Base-by-base conservation (phyloP, 2,888 invertebrate genomes). In the Steinernema hermaphroditum region DNA sequence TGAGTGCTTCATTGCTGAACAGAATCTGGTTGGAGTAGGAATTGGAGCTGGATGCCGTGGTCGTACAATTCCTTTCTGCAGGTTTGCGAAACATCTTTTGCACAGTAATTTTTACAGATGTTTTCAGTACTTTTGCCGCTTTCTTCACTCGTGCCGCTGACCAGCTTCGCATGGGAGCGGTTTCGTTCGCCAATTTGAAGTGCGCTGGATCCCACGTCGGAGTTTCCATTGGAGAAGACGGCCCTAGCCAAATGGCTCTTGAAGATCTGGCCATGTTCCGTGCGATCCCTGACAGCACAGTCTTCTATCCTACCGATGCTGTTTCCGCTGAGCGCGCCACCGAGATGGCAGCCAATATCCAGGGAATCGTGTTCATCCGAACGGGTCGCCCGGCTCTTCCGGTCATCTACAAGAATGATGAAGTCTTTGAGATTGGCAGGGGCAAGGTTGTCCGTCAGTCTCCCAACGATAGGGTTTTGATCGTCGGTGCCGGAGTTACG, bases 1-100 rank as follows among this genome's bases (percentile, higher is more conserved):
- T 81, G 98, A 98, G 89, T 96, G 98, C 88, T 99, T 93, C 90
- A 99, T 99, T 86, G 98, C 98, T 74, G 98, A 99, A 87, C 98
- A 99, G 90, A 97, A 96, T 90, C 89, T 96, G 87, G 94, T 87
- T 32, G 85, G 95, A 69, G 94, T 96, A 74, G 96, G 94, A 0
- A 94, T 95, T 81, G 98, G 98, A 29, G 93, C 93, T 72, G 93
- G 93, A 22, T 95, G 95, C 87, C 91, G 98, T 78, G 92, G 93
- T 87, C 91, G 98, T 76, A 92, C 94, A 6, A 91, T 98, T 69
- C 92, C 94, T 0, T 99, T 98, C 89, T 93, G 92, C 1, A 81
- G 80, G 81, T 80, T 24, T 9, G 37, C 29, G 12, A 32, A 73
- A 43, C 16, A 32, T 50, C 22, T n/a, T n/a, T n/a, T n/a, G n/a